These are phyloP conservation scores for Seriola rivoliana DNA, from an alignment of 2,113 vertebrate genomes.

Conservation along the genomic window DNA sequence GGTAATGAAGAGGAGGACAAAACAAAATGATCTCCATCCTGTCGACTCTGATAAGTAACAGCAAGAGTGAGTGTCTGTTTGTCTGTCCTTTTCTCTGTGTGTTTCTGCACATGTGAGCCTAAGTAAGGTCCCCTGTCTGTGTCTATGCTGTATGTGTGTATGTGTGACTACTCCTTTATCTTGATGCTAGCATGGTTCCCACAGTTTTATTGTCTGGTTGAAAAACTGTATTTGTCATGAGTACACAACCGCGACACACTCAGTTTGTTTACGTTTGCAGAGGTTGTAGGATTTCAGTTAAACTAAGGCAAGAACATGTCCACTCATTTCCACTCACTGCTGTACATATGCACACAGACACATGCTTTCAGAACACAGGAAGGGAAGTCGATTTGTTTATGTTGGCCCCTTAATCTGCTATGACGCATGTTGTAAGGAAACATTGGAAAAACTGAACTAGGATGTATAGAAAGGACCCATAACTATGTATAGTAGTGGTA, in stretches of 20 bases:
- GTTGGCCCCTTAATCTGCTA: conserved; percentile 50
- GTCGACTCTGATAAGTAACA: conserved; percentile 24
- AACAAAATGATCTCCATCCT: conserved; percentile 35
- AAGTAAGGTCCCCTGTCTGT: background rate
- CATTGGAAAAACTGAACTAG: background rate
- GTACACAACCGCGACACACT: background rate
- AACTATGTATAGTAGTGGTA: background rate
- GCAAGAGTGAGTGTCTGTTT: background rate
- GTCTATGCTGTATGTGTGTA: background rate
- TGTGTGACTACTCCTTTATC: background rate
- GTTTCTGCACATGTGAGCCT: background rate
- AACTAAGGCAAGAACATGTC: background rate
- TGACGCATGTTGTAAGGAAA: conserved; percentile 26
- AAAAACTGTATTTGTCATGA: background rate
- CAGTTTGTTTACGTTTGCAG: background rate
- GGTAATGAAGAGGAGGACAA: conserved; percentile 17
- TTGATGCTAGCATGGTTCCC: conserved; percentile 5
- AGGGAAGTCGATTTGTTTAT: conserved; percentile 59
- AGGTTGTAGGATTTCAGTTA: background rate
- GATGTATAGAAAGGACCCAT: background rate
- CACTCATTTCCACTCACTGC: conserved; percentile 35
- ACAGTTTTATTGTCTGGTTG: conserved; percentile 13
- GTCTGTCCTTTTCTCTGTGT: conserved; percentile 6
- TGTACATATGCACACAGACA: conserved; percentile 29
- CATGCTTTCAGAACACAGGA: conserved; percentile 41